These are phyloP conservation scores for Semaprochilodus insignis DNA, from an alignment of 2,797 vertebrate species.

Conservation along the genomic window DNA sequence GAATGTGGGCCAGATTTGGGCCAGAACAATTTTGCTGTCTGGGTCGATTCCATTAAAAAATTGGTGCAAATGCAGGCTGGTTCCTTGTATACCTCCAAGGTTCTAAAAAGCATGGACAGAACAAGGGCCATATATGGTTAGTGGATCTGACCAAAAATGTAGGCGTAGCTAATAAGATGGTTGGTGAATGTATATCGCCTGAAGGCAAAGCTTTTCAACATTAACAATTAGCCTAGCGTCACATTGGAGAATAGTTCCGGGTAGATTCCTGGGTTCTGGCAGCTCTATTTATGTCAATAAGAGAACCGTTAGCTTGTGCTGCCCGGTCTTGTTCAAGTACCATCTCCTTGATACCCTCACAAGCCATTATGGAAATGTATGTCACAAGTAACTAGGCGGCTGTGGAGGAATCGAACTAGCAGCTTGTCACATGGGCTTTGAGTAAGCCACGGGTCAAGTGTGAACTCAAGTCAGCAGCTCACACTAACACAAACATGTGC, in stretches of 20 bases:
- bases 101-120: too few relatives aligned
- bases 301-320: constrained; percentile 50
- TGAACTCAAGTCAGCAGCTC: constrained; percentile 28
- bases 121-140: too few relatives aligned
- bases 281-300: constrained; percentile 57
- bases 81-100: too few relatives aligned
- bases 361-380: constrained; percentile 59
- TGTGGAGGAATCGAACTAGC: constrained; percentile 38
- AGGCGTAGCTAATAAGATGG: too few relatives aligned
- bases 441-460: constrained; percentile 45
- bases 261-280: constrained; percentile 32
- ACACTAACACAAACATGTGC: constrained; percentile 1
- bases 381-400: constrained; percentile 44
- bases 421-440: constrained; percentile 46
- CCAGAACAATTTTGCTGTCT: too few relatives aligned
- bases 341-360: constrained; percentile 37
- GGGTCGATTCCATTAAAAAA: too few relatives aligned
- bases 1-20: too few relatives aligned
- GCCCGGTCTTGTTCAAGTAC: constrained; percentile 36
- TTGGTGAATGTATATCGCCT: background rate
- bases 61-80: too few relatives aligned
- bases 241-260: constrained; percentile 7
- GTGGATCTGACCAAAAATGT: too few relatives aligned
- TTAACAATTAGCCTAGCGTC: constrained; percentile 24
- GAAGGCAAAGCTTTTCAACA: constrained; percentile 5